These are phyloP conservation scores for Andinoacara biseriatus DNA, from an alignment of 2,113 vertebrate genomes.

Conservation along the genomic window DNA sequence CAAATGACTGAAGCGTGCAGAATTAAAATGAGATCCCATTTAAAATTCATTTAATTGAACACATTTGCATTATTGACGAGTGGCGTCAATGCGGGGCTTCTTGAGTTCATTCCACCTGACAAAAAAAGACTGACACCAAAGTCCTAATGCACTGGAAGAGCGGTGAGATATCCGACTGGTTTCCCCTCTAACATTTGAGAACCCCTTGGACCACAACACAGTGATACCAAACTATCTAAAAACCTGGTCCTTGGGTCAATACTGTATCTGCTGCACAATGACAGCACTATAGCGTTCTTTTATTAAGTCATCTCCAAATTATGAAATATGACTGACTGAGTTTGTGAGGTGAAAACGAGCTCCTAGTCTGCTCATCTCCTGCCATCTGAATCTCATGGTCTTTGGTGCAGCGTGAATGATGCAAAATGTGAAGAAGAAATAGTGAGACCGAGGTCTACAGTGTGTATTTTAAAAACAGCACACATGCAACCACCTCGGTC, in stretches of 20 bases:
- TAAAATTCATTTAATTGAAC: not conserved
- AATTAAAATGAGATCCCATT: not conserved
- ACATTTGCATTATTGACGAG: not conserved
- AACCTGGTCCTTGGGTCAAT: not conserved
- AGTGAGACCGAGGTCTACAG: not conserved
- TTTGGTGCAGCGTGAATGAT: not conserved
- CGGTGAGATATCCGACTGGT: not conserved
- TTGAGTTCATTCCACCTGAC: not conserved
- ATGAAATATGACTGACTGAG: not conserved
- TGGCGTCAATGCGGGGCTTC: not conserved
- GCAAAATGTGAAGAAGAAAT: not conserved
- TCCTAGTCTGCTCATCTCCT: not conserved
- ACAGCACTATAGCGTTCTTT: not conserved
- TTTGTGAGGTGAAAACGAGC: not conserved
- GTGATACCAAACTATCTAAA: not conserved
- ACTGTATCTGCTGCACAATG: not conserved
- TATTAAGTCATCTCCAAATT: not conserved
- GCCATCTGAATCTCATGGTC: slow-evolving; percentile 13
- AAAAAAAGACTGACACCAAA: not conserved
- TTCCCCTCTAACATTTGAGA: not conserved
- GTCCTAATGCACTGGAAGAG: not conserved
- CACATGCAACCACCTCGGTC: slow-evolving; percentile 1
- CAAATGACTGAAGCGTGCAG: not conserved
- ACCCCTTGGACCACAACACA: fast-evolving
- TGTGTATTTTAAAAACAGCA: slow-evolving; percentile 6